These are phyloP conservation scores for Strix aluco DNA, from an alignment of 2,113 vertebrate genomes.

Conservation along the genomic window DNA sequence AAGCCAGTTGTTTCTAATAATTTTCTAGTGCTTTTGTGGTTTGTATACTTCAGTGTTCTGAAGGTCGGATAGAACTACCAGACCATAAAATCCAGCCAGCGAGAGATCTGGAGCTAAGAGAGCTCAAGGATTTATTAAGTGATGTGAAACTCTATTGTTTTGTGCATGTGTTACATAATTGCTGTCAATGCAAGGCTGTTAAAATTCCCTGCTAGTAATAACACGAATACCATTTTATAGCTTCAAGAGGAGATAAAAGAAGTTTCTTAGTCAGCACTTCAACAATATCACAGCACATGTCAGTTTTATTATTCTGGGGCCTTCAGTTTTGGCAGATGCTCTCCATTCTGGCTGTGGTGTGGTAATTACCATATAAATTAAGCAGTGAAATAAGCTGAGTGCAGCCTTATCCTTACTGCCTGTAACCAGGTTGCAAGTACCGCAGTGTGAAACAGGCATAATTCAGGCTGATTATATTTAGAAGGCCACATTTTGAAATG, in stretches of 20 bases:
- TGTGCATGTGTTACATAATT: slow-evolving; percentile 80
- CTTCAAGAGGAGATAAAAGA: slow-evolving; percentile 77
- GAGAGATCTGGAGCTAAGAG: slow-evolving; percentile 73
- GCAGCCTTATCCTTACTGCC: slow-evolving; percentile 61
- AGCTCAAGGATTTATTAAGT: slow-evolving; percentile 80
- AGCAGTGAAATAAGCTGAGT: slow-evolving; percentile 70
- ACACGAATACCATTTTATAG: slow-evolving; percentile 75
- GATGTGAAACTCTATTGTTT: slow-evolving; percentile 81
- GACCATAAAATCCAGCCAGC: slow-evolving; percentile 83
- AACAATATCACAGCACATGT: slow-evolving; percentile 67
- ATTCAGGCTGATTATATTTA: slow-evolving; percentile 49
- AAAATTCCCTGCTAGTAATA: slow-evolving; percentile 79
- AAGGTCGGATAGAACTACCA: slow-evolving; percentile 74
- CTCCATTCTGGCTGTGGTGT: slow-evolving; percentile 67
- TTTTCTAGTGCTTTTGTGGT: slow-evolving; percentile 67
- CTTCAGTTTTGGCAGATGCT: slow-evolving; percentile 76
- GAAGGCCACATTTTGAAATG: slow-evolving; percentile 60
- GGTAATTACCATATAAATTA: slow-evolving; percentile 83
- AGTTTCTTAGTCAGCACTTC: slow-evolving; percentile 79
- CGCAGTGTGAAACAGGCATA: slow-evolving; percentile 66
- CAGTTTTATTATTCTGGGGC: slow-evolving; percentile 73
- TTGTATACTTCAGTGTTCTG: slow-evolving; percentile 68
- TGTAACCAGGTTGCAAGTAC: slow-evolving; percentile 60
- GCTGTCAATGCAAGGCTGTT: slow-evolving; percentile 79
- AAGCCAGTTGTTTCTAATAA: slow-evolving; percentile 59